A percentile compares a stretch with the other conserved stretches of the same genome.
phyloP scores from a whole-genome alignment of 2,797 vertebrate species.

The Enteromius afrohamiltoni region DNA sequence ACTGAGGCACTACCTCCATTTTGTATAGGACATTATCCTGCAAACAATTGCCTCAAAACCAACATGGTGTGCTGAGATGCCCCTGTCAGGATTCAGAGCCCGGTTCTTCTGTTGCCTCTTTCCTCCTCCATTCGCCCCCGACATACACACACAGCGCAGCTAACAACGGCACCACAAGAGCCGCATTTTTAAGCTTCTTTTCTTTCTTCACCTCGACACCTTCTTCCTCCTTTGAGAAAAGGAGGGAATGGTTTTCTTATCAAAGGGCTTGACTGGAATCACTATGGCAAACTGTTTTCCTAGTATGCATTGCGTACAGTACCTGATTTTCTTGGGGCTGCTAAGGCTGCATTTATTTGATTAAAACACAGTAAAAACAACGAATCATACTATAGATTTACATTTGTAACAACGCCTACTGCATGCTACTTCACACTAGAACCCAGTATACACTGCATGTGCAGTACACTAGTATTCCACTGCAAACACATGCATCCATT shows the following conservation, averaged over 20 bases:
- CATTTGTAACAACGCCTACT: too few species aligned
- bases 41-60: constrained; percentile 53
- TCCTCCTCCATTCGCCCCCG: constrained; percentile 1
- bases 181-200: constrained; percentile 7
- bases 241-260: not conserved
- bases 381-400: too few species aligned
- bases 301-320: not conserved
- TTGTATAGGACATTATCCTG: constrained; percentile 58
- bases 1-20: constrained; percentile 38
- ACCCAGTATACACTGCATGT: not conserved
- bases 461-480: not conserved
- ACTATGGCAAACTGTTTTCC: not conserved
- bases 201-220: not conserved
- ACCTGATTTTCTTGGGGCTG: not conserved
- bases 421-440: not conserved
- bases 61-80: constrained; percentile 37
- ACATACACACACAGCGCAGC: not conserved
- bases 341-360: not conserved
- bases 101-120: constrained; percentile 1
- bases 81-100: constrained; percentile 11
- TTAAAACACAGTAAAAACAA: not conserved
- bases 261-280: not conserved
- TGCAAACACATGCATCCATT: not conserved
- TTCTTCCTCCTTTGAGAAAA: not conserved
- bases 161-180: constrained; percentile 3